Conservation (phyloP, 2,113 vertebrate species). For the Limnothrissa miodon region DNA sequence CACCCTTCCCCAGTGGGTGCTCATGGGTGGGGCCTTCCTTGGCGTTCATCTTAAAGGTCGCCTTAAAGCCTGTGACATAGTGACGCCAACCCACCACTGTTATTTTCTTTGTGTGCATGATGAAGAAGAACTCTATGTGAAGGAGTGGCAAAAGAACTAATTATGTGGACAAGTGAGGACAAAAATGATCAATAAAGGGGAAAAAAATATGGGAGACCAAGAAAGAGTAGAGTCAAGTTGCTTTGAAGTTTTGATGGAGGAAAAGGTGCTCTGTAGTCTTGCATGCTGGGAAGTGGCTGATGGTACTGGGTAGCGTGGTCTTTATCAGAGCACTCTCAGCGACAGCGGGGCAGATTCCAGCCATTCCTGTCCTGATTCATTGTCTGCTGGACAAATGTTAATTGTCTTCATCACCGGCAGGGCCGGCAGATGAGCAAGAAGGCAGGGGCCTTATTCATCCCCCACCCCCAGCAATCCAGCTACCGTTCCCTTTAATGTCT, state of each 20-base stretch:
- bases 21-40: slow-evolving; percentile 5
- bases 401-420: slow-evolving; percentile 81
- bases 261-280: slow-evolving; percentile 40
- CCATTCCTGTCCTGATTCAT: slow-evolving; percentile 89
- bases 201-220: background rate
- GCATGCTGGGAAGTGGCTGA: slow-evolving; percentile 80
- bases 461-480: slow-evolving; percentile 8
- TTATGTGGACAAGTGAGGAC: background rate
- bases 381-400: slow-evolving; percentile 87
- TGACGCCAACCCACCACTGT: background rate
- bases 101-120: background rate
- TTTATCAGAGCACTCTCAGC: slow-evolving; percentile 70
- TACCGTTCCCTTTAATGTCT: slow-evolving; percentile 69
- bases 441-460: slow-evolving; percentile 70
- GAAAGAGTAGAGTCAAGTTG: background rate
- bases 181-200: background rate
- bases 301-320: slow-evolving; percentile 73
- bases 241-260: background rate
- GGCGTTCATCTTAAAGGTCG: background rate
- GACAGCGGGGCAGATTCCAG: slow-evolving; percentile 80
- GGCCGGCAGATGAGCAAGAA: slow-evolving; percentile 57
- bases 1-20: background rate
- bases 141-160: background rate
- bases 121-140: background rate
- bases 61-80: background rate